Conservation (phyloP, 2,888 invertebrate genomes). For the Trichopoda pennipes region DNA sequence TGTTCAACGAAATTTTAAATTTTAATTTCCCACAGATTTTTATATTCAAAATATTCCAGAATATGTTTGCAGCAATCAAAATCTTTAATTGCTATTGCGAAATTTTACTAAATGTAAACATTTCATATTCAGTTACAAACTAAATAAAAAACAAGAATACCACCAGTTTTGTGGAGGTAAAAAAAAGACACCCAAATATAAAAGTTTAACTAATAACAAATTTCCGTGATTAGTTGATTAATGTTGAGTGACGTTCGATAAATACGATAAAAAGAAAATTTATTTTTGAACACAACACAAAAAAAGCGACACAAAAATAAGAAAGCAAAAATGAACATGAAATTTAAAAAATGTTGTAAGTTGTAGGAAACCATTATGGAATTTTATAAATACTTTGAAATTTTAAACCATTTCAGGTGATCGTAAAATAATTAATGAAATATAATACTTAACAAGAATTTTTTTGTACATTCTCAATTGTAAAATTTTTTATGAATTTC, state of each 20-base stretch:
- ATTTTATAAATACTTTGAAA: background rate
- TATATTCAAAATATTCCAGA: too few relatives aligned
- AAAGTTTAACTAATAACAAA: conserved; percentile 56
- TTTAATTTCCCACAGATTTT: too few relatives aligned
- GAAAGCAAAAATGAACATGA: conserved; percentile 15
- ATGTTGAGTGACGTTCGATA: conserved; percentile 65
- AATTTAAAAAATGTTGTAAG: conserved; percentile 1
- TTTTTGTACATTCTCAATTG: conserved; percentile 26
- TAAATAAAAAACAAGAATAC: too few relatives aligned
- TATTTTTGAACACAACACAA: background rate
- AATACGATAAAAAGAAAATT: conserved; percentile 38
- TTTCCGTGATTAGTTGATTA: conserved; percentile 68
- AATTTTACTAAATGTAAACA: too few relatives aligned
- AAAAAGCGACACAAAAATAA: conserved; percentile 18
- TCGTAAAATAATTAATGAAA: conserved; percentile 5
- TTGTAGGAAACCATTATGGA: background rate
- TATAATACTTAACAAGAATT: conserved; percentile 33
- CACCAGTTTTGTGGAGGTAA: too few relatives aligned
- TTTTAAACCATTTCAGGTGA: background rate
- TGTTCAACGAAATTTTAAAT: too few relatives aligned
- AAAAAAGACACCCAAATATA: conserved; percentile 5
- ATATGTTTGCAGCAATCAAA: too few relatives aligned
- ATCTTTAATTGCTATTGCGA: too few relatives aligned
- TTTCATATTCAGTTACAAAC: too few relatives aligned
- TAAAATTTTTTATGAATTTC: background rate